A percentile compares a stretch with the other conserved stretches of the same genome.
Conservation (phyloP, 1,140 invertebrate species). For the Neelides sp. region DNA sequence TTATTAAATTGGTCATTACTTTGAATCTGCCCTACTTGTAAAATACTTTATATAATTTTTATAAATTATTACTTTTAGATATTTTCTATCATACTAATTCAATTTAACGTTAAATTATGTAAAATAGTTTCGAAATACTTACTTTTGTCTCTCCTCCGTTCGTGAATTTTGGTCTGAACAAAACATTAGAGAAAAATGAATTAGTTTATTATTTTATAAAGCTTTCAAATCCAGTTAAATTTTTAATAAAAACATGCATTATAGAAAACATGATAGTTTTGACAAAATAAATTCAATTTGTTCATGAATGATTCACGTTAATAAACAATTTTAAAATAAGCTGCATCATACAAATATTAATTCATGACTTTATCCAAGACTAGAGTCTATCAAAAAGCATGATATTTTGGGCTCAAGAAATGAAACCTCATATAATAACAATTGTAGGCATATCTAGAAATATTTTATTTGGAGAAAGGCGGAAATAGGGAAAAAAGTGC, state of each 20-base stretch:
- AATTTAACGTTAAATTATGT: too few species aligned
- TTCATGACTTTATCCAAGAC: background rate
- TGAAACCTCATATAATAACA: too few species aligned
- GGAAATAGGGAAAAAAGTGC: slow-evolving; percentile 17
- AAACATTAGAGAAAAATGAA: slow-evolving; percentile 20
- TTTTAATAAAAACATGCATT: background rate
- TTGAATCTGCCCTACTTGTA: too few species aligned
- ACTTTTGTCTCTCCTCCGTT: slow-evolving; percentile 69
- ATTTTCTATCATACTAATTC: too few species aligned
- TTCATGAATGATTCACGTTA: too few species aligned
- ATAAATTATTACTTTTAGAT: too few species aligned
- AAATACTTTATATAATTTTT: too few species aligned
- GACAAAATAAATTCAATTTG: background rate
- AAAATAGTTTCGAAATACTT: slow-evolving; percentile 50
- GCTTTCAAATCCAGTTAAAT: background rate
- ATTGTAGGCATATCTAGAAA: too few species aligned
- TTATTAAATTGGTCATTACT: too few species aligned
- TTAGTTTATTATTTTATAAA: background rate
- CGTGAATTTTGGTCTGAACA: slow-evolving; percentile 27
- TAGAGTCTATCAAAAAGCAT: background rate
- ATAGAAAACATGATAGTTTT: background rate
- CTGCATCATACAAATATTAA: background rate
- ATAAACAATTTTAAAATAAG: too few species aligned
- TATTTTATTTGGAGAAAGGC: background rate
- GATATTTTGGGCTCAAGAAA: too few species aligned